Base-by-base conservation (phyloP, 2,113 vertebrate genomes). In the Ptilorrhoa leucosticta region DNA sequence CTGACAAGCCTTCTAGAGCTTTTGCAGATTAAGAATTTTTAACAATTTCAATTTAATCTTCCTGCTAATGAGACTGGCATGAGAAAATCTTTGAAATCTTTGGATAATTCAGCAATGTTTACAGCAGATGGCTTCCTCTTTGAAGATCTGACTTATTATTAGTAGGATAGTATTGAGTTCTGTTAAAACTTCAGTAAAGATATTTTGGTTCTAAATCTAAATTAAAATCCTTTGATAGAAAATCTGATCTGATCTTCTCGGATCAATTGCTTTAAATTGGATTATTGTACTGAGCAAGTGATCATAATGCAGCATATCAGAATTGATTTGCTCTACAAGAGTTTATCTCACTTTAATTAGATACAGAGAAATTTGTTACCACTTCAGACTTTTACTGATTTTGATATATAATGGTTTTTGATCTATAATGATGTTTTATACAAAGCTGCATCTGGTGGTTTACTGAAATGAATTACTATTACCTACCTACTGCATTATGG, bases 291-390 rank as follows among this genome's bases (percentile, higher is more conserved):
- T 63, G 65, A 85, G 70, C 20, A 83, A 97, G 28, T 73, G 70
- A 94, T 90, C 0, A 11, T 63, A 68, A 83, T 73, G 54, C 64
- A 91, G 30, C 37, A 21, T 83, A 90, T 71, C 69, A 80, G n/a
- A 89, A 94, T 70, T 39, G 22, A 85, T 93, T 97, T 95, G 30
- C 56, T 92, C 20, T 89, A 75, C 48, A 39, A 54, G 61, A 72
- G 80, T 86, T 91, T 60, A 68, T 77, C 85, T 94, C 69, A 18
- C n/a, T 94, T 91, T 70, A 93, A 95, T 95, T 90, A 85, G 61
- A 70, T 66, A 79, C 93, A 89, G 15, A 83, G 42, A 60, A 90
- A 85, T 66, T 65, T 64, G 39, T 81, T 85, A 68, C 53, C 71
- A 68, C 50, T 93, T 93, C 54, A 87, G 61, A 94, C 35, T 94